A percentile compares a stretch with the other conserved stretches of the same genome.
phyloP scores from a whole-genome alignment of 2,888 invertebrate species.

The Cylloceria caligata region DNA sequence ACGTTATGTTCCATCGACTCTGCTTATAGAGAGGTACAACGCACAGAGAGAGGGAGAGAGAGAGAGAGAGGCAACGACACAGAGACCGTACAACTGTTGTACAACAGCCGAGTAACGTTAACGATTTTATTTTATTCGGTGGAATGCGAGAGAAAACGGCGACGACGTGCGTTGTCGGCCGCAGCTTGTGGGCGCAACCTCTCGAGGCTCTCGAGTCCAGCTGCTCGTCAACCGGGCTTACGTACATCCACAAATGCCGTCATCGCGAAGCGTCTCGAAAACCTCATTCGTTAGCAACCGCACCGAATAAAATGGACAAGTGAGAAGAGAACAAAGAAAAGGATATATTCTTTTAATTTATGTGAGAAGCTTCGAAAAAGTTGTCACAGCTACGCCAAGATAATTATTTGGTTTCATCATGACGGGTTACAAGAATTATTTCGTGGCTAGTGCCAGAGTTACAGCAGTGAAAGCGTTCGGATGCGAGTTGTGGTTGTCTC shows the following conservation, averaged over 20 bases:
- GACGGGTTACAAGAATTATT: slow-evolving; percentile 13
- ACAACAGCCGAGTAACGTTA: slow-evolving; percentile 19
- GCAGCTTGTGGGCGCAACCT: not conserved
- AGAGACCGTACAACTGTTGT: not conserved
- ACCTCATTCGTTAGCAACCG: slow-evolving; percentile 32
- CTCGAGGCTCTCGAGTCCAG: slow-evolving; percentile 23
- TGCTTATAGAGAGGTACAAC: not conserved
- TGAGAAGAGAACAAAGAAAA: slow-evolving; percentile 10
- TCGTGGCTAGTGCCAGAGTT: not conserved
- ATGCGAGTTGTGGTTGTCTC: slow-evolving; percentile 4
- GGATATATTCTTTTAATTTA: not conserved
- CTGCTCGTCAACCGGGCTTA: not conserved
- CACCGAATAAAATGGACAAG: not conserved
- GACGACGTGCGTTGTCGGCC: slow-evolving; percentile 18
- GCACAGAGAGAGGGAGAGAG: not conserved
- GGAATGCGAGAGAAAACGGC: slow-evolving; percentile 27
- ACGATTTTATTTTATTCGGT: slow-evolving; percentile 51
- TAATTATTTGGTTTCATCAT: not conserved
- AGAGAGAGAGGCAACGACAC: not conserved
- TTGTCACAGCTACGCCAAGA: no score
- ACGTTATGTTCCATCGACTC: not conserved
- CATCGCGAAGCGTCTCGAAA: slow-evolving; percentile 31
- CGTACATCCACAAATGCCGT: slow-evolving; percentile 12
- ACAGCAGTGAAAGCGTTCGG: not conserved
- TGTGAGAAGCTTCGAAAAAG: not conserved